Evolutionary conservation across 2,797 vertebrate species (phyloP).

Genomic region (Etheostoma perlongum): DNA sequence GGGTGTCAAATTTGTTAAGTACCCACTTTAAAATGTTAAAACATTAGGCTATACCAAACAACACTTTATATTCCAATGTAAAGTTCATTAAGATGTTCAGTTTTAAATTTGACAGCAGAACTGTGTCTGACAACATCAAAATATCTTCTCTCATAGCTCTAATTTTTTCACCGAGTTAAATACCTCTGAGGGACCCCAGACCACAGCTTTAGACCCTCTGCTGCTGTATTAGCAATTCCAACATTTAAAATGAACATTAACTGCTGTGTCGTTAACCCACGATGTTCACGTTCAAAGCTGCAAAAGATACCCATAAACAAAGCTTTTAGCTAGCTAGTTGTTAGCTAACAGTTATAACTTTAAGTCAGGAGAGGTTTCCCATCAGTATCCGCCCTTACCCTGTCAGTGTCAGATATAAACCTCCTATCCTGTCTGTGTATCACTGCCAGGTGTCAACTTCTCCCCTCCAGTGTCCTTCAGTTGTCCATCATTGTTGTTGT

Average conservation of each 20-base stretch:
- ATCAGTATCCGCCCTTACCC: conserved; percentile 75
- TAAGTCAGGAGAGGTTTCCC: conserved; percentile 6
- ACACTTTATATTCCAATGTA: background rate
- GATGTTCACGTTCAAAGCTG: background rate
- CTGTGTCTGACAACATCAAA: background rate
- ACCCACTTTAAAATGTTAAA: background rate
- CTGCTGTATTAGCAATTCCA: background rate
- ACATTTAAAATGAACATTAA: background rate
- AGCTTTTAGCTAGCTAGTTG: background rate
- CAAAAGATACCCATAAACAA: background rate
- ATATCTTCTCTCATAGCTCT: too few relatives aligned
- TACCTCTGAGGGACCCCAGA: conserved; percentile 11
- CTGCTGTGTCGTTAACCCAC: background rate
- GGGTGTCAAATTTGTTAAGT: background rate
- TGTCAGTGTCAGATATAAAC: conserved; percentile 37
- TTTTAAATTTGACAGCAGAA: background rate
- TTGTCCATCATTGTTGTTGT: background rate
- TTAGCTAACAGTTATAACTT: conserved; percentile 45
- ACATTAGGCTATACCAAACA: background rate
- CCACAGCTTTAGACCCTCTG: conserved; percentile 23
- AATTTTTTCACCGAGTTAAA: too few relatives aligned
- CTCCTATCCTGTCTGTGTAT: conserved; percentile 8
- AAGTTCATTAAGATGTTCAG: background rate
- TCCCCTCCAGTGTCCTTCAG: conserved; percentile 28
- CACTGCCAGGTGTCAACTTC: conserved; percentile 18